Evolutionary conservation across 2,113 vertebrate species (phyloP).

Genomic region (Orthonyx spaldingii): DNA sequence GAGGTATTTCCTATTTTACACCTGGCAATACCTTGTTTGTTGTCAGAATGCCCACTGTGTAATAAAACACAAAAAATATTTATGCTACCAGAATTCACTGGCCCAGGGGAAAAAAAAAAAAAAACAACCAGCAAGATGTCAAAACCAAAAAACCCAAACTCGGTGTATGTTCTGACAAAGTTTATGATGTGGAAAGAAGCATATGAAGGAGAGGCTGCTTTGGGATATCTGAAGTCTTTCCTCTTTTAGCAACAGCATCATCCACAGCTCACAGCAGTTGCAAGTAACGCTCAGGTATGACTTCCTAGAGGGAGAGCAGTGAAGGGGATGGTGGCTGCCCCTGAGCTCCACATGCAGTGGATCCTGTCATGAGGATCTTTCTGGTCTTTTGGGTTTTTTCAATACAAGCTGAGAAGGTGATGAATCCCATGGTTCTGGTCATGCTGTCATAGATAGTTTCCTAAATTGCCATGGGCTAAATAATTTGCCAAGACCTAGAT

Average conservation of each 20-base stretch:
- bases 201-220: not conserved
- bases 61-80: not conserved
- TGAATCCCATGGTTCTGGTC: not conserved
- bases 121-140: not conserved
- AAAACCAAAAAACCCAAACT: not conserved
- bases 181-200: rapidly evolving
- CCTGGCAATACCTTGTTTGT: not conserved
- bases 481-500: not conserved
- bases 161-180: not conserved
- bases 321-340: not conserved
- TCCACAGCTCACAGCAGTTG: not conserved
- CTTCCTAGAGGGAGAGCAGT: not conserved
- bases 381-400: not conserved
- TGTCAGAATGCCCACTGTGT: not conserved
- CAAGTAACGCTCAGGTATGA: not conserved
- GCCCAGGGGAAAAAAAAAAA: rapidly evolving
- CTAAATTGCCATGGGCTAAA: not conserved
- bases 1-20: not conserved
- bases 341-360: not conserved
- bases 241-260: not conserved
- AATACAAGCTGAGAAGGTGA: not conserved
- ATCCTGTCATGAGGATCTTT: not conserved
- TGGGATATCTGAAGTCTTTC: not conserved
- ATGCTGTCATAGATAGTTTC: not conserved
- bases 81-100: not conserved